Evolutionary conservation across 2,888 invertebrate species (phyloP).

Genomic region (Eupithecia subumbrata): DNA sequence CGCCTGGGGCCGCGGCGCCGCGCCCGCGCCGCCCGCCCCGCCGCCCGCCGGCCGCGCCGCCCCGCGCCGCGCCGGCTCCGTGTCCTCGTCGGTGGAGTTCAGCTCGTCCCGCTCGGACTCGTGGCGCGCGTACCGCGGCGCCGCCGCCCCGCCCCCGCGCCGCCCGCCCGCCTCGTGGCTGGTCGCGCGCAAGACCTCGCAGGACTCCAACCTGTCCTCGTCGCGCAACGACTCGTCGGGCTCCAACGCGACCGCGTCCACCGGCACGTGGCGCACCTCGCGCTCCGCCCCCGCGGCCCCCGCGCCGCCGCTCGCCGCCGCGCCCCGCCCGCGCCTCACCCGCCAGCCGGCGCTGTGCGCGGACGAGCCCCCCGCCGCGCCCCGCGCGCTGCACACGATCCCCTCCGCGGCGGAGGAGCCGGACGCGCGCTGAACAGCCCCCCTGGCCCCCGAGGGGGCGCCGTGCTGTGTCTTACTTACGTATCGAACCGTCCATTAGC

Average conservation of each 20-base stretch:
- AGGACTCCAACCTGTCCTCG: slow-evolving; percentile 95
- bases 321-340: slow-evolving; percentile 92
- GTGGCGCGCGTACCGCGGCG: slow-evolving; percentile 90
- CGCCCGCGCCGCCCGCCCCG: slow-evolving; percentile 52
- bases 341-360: slow-evolving; percentile 92
- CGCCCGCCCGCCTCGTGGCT: slow-evolving; percentile 94
- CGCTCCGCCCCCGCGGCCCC: slow-evolving; percentile 87
- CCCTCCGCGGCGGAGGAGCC: slow-evolving; percentile 72
- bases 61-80: slow-evolving; percentile 88
- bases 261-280: slow-evolving; percentile 95
- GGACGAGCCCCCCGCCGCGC: slow-evolving; percentile 84
- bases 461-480: slow-evolving; percentile 55
- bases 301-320: slow-evolving; percentile 77
- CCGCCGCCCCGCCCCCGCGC: slow-evolving; percentile 88
- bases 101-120: slow-evolving; percentile 94
- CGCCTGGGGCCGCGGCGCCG: slow-evolving; percentile 57
- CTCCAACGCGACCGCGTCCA: slow-evolving; percentile 94
- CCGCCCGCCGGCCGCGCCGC: slow-evolving; percentile 61
- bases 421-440: slow-evolving; percentile 52
- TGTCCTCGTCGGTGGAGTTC: slow-evolving; percentile 95
- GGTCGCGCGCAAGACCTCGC: slow-evolving; percentile 95
- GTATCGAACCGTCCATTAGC: slow-evolving; percentile 57
- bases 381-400: slow-evolving; percentile 71
- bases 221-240: slow-evolving; percentile 96
- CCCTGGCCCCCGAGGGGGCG: slow-evolving; percentile 14